Evolutionary conservation across 2,797 vertebrate genomes (phyloP).

Genomic region (Arremon aurantiirostris): DNA sequence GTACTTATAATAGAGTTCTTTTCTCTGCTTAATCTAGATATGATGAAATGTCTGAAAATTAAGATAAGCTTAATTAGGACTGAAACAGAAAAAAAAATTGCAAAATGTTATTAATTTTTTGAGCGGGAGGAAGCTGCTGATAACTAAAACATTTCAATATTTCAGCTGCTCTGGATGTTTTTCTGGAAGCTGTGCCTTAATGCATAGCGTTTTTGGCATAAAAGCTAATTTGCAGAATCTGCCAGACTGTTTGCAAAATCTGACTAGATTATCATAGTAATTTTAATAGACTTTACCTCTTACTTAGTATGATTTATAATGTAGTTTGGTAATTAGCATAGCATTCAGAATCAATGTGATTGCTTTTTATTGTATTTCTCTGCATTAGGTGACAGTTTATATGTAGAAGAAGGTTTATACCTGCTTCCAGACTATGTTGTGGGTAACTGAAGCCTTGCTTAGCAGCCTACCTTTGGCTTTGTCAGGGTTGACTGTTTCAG

Average conservation of each 20-base stretch:
- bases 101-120: not conserved
- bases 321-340: not conserved
- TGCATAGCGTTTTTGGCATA: not conserved
- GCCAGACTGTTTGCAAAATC: not conserved
- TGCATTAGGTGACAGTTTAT: not conserved
- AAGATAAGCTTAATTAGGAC: not conserved
- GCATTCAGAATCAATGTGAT: not conserved
- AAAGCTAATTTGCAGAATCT: not conserved
- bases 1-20: not conserved
- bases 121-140: not conserved
- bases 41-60: not conserved
- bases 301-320: not conserved
- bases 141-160: not conserved
- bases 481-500: not conserved
- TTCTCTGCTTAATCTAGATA: not conserved
- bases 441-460: not conserved
- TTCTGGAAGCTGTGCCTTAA: not conserved
- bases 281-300: not conserved
- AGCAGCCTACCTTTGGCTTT: not conserved
- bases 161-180: not conserved
- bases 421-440: not conserved
- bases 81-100: not conserved
- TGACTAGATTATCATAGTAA: not conserved
- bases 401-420: not conserved
- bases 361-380: not conserved